Evolutionary conservation across 2,797 vertebrate species (phyloP), one percentile per base, ranked within the genome.

Genomic region (Siniperca undulata): DNA sequence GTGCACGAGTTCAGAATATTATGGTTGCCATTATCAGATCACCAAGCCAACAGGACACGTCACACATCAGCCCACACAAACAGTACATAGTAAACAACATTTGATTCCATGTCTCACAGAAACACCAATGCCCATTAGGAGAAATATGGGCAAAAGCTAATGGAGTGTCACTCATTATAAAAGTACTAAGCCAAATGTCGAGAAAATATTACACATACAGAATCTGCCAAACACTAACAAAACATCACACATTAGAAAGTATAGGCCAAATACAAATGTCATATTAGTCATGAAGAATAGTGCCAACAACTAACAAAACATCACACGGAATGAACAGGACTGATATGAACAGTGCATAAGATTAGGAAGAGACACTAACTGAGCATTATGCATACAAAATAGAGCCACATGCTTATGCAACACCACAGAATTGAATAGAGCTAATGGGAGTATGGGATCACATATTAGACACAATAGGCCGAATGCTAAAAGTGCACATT

Each of bases 21-120:
- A 85, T 53, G 50, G 77, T 71, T 83, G 80, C 88, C 84, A 88
- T 92, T 90, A 92, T 90, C 84, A 81, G 82, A 92, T 88, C 48
- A 46, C 70, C 53, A 76, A 83, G 80, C 67, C 81, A 82, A 85
- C n/a, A 0, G 52, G 83, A 87, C 82, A 77, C 68, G 52, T 86
- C 81, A 86, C 89, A 88, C 85, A 91, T 87, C 80, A 87, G 80
- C 90, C 82, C 84, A 90, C 88, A 84, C 85, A 91, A 84, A 85
- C 68, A 80, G 65, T 40, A 62, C 68, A 84, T 79, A 82, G 89
- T 87, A 87, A 92, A 89, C 84, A 90, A 34, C 81, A 77, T 85
- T 88, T 86, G 61, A 89, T 85, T 77, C 78, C 56, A 81, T 78
- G 70, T 88, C 82, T 90, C 78, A 80, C 70, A 83, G 75, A 74